Conservation (phyloP, 2,888 invertebrate species). For the Agonopterix alstromeriana region DNA sequence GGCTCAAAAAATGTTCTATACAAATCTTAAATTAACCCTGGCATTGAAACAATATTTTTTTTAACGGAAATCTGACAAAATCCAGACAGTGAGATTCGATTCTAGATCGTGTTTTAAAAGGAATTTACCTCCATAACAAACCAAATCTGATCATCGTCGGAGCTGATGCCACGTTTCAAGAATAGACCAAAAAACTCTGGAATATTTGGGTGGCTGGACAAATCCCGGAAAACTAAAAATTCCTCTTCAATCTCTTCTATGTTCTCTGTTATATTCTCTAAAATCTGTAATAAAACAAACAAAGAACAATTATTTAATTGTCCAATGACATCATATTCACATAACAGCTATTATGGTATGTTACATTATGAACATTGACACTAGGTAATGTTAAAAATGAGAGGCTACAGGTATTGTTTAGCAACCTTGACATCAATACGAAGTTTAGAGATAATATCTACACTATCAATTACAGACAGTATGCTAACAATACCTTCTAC, state of each 20-base stretch:
- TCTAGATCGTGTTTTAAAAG: background rate
- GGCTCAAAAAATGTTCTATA: too few relatives aligned
- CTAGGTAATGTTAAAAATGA: constrained; percentile 32
- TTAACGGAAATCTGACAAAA: too few relatives aligned
- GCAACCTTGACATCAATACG: constrained; percentile 62
- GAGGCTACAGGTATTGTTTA: constrained; percentile 50
- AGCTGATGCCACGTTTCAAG: constrained; percentile 77
- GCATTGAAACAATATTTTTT: too few relatives aligned
- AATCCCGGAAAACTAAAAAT: constrained; percentile 83
- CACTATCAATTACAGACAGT: constrained; percentile 48
- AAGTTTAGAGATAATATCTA: constrained; percentile 53
- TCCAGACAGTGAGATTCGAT: too few relatives aligned
- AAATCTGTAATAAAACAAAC: constrained; percentile 58
- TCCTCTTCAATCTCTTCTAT: constrained; percentile 91
- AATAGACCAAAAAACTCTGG: constrained; percentile 86
- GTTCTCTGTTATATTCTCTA: constrained; percentile 87
- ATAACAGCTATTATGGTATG: constrained; percentile 8
- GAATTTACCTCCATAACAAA: constrained; percentile 90
- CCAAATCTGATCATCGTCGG: constrained; percentile 87
- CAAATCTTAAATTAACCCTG: too few relatives aligned
- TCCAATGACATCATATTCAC: constrained; percentile 1
- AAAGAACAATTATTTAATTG: constrained; percentile 4
- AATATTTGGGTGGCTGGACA: constrained; percentile 85
- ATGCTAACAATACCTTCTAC: constrained; percentile 45
- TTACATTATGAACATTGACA: constrained; percentile 21